Evolutionary conservation across 2,113 vertebrate species (phyloP).

Genomic region (Ptilonorhynchus violaceus): DNA sequence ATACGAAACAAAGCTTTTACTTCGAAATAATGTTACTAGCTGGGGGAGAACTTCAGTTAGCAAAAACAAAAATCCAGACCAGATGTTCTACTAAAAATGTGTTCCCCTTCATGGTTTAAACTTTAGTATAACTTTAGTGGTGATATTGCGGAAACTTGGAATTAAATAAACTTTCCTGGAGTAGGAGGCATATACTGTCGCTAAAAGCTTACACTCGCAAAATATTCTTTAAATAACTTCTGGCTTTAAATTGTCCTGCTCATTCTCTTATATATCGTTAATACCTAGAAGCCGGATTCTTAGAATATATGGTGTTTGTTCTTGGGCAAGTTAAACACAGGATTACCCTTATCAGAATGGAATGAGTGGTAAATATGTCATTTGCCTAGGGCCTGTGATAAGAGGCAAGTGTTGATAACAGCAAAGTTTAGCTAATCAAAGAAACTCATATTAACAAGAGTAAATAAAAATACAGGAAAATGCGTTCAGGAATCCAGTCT

Average conservation of each 20-base stretch:
- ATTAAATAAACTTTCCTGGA: constrained; percentile 35
- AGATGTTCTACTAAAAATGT: constrained; percentile 25
- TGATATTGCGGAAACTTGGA: neutral
- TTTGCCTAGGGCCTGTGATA: constrained; percentile 68
- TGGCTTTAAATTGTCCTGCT: constrained; percentile 14
- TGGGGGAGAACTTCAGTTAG: neutral
- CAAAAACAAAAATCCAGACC: neutral
- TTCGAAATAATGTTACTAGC: neutral
- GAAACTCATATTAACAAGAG: constrained; percentile 67
- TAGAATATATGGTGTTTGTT: constrained; percentile 71
- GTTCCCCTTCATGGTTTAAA: neutral
- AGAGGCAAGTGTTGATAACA: constrained; percentile 73
- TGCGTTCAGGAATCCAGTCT: constrained; percentile 63
- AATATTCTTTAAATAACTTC: neutral
- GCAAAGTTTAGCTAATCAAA: constrained; percentile 73
- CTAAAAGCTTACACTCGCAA: neutral
- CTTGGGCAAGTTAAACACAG: constrained; percentile 73
- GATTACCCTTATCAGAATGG: constrained; percentile 75
- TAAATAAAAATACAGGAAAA: constrained; percentile 68
- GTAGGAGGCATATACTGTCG: neutral
- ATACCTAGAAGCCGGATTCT: constrained; percentile 68
- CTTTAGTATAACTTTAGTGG: neutral
- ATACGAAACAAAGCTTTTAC: neutral
- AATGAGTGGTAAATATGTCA: constrained; percentile 76
- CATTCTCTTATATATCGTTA: constrained; percentile 38